phyloP scores from a whole-genome alignment of 2,888 invertebrate species.

The Toxonevra muliebris region DNA sequence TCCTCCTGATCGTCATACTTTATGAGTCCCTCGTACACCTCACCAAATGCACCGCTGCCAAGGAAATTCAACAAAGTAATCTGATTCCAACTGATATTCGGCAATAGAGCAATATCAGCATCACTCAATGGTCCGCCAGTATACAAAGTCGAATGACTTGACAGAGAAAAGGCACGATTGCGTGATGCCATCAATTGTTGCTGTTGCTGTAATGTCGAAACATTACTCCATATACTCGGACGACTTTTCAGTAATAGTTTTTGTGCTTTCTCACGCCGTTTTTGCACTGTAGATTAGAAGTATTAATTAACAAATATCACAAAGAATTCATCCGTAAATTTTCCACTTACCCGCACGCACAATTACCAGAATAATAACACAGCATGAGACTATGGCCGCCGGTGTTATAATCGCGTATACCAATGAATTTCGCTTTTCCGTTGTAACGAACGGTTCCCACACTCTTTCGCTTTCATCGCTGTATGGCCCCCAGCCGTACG shows the following conservation, averaged over 20 bases:
- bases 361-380: conserved; percentile 54
- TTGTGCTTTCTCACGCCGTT: conserved; percentile 74
- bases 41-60: conserved; percentile 96
- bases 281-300: conserved; percentile 67
- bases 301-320: neutral
- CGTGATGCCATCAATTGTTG: conserved; percentile 69
- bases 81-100: conserved; percentile 87
- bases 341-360: conserved; percentile 54
- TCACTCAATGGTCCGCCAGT: conserved; percentile 74
- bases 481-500: conserved; percentile 83
- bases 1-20: conserved; percentile 72
- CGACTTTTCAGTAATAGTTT: conserved; percentile 70
- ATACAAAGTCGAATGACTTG: conserved; percentile 82
- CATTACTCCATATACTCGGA: conserved; percentile 77
- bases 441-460: conserved; percentile 59
- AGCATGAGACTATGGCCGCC: conserved; percentile 64
- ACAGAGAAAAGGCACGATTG: conserved; percentile 77
- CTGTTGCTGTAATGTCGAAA: conserved; percentile 77
- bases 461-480: conserved; percentile 73
- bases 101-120: conserved; percentile 80
- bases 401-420: conserved; percentile 74
- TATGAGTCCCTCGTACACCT: conserved; percentile 93
- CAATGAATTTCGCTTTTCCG: conserved; percentile 64
- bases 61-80: conserved; percentile 88
- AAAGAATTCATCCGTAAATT: neutral